phyloP scores from a whole-genome alignment of 2,797 vertebrate genomes.

The Sylvilagus floridanus region DNA sequence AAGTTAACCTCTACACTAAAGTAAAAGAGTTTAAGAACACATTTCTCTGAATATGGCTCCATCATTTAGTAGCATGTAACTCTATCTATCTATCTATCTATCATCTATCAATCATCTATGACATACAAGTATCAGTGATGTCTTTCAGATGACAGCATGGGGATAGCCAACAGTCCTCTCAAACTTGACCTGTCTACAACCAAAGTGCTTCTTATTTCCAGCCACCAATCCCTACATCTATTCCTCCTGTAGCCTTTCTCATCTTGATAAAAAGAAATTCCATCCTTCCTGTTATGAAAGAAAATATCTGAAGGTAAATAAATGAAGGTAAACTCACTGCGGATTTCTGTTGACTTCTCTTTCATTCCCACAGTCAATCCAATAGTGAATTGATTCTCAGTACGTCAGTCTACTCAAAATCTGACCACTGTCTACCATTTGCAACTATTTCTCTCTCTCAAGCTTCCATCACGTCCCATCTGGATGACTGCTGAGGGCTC shows the following conservation, averaged over 20 bases:
- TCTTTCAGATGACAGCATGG: background rate
- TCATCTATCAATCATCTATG: background rate
- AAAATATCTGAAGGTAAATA: no score
- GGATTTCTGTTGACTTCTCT: background rate
- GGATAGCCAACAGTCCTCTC: background rate
- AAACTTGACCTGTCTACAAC: background rate
- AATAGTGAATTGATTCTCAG: background rate
- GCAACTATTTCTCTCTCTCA: background rate
- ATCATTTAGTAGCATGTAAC: background rate
- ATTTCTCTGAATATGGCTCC: no score
- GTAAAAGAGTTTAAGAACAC: no score
- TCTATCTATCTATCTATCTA: background rate
- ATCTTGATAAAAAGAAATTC: background rate
- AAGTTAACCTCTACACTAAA: no score
- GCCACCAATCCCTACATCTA: background rate
- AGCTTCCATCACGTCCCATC: background rate
- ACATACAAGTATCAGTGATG: background rate
- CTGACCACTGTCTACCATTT: background rate
- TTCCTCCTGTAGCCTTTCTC: background rate
- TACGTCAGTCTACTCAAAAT: background rate
- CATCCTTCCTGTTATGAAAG: background rate
- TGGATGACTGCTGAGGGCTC: background rate
- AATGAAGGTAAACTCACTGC: background rate
- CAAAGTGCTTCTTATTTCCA: background rate
- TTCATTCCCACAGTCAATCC: background rate